phyloP scores from a whole-genome alignment of 2,888 invertebrate genomes.

The Spicauda simplicius region DNA sequence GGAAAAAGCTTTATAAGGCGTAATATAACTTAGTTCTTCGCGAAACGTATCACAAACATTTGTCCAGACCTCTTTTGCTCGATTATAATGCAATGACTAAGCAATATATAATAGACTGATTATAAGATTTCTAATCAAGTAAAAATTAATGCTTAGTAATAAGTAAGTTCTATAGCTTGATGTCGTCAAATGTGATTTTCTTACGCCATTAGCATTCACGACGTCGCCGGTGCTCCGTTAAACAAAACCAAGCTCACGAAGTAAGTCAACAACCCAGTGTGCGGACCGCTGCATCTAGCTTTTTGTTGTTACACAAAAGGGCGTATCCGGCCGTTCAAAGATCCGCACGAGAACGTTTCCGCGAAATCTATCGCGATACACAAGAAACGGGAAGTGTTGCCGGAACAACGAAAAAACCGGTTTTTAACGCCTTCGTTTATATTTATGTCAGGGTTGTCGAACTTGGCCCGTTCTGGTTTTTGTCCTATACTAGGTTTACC shows the following conservation, averaged over 20 bases:
- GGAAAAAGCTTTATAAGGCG: too few relatives aligned
- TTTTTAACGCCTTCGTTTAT: constrained; percentile 57
- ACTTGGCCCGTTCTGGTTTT: neutral
- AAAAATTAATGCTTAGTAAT: too few relatives aligned
- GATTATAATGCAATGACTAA: too few relatives aligned
- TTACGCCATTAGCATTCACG: constrained; percentile 62
- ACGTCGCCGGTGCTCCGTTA: constrained; percentile 57
- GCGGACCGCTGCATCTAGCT: constrained; percentile 53
- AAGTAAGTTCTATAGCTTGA: constrained; percentile 53
- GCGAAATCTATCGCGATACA: constrained; percentile 78
- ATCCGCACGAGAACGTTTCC: constrained; percentile 69
- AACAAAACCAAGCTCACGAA: constrained; percentile 50
- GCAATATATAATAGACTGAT: too few relatives aligned
- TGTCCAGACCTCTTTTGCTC: too few relatives aligned
- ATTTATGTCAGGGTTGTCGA: constrained; percentile 24
- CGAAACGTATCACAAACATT: too few relatives aligned
- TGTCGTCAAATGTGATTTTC: constrained; percentile 59
- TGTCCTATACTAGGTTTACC: neutral
- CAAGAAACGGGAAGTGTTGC: constrained; percentile 81
- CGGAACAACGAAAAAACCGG: constrained; percentile 74
- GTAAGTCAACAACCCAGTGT: constrained; percentile 74
- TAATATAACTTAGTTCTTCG: too few relatives aligned
- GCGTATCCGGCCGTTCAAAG: constrained; percentile 73
- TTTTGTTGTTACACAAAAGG: constrained; percentile 79
- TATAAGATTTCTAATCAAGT: too few relatives aligned